Base-by-base conservation (phyloP, 2,888 invertebrate species). In the Priocnemis perturbator region DNA sequence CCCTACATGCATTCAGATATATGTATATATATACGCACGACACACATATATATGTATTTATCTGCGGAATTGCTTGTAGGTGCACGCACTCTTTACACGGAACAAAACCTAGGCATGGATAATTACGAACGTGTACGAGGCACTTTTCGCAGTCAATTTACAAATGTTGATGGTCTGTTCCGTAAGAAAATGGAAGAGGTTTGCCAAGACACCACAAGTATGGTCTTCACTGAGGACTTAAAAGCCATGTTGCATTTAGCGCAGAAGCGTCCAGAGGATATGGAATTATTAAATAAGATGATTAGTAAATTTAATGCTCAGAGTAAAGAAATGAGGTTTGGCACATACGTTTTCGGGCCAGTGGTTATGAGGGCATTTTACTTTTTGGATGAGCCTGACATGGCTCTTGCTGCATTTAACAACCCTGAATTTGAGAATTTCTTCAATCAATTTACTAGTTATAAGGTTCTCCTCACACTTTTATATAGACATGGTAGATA, bases 171-270 rank as follows among this genome's bases (percentile, higher is more conserved):
- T 37, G 93, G 93, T 0, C 93, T 93, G 73, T 96, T 96, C 86
- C 91, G 91, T 67, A 79, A 86, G 0, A 95, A 95, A 89, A 95
- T 96, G 95, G 87, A 82, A 14, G 92, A 93, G 62, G 89, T 92
- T 0, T 78, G 88, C 2, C 90, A 91, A 17, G 86, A 90, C 0
- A 76, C 86, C 0, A 91, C 91, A 71, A 92, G 91, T 77, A 92
- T 95, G 92, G 92, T 96, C 74, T 96, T 96, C 83, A 95, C 96
- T 5, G 96, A 96, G 89, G 96, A 96, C 88, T 89, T 96, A 14
- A 96, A 96, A 87, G 95, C 94, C 85, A 94, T 96, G 92, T 86
- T 95, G 3, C 94, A 96, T 83, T 87, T 96, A 62, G 92, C 92
- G 2, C 92, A 94, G 69, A 91, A 91, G 30, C 90, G 89, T 44